Percentiles rank a stretch among this genome's conserved stretches.
Evolutionary conservation across 2,888 invertebrate species (phyloP).

Genomic region (Urechis unicinctus): DNA sequence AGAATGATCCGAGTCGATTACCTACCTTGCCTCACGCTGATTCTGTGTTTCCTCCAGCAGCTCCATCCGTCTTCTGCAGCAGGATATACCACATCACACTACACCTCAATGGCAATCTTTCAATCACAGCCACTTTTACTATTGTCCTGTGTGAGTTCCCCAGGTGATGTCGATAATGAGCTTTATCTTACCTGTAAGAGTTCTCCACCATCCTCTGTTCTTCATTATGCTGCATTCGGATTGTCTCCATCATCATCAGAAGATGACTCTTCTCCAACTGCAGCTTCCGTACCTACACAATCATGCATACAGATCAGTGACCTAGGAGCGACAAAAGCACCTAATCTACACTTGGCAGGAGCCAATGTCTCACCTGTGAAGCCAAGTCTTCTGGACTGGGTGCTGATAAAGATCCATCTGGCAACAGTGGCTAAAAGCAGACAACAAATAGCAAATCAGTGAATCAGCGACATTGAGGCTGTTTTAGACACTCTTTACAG

Average conservation of each 20-base stretch:
- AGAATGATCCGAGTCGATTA: constrained; percentile 1
- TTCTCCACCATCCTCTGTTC: constrained; percentile 41
- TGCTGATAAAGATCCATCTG: not conserved
- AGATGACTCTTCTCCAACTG: constrained; percentile 42
- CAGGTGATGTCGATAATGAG: not conserved
- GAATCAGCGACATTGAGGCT: no score
- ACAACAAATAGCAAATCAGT: no score
- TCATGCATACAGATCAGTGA: no score
- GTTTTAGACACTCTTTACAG: no score
- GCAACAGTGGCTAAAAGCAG: not conserved
- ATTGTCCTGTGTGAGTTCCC: no score
- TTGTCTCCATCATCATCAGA: constrained; percentile 32
- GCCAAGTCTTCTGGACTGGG: not conserved
- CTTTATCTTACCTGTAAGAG: constrained; percentile 32
- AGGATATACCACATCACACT: no score
- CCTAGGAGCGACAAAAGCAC: no score
- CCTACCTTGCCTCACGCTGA: constrained; percentile 10
- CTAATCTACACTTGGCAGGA: no score
- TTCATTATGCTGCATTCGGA: constrained; percentile 38
- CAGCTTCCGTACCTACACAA: constrained; percentile 33
- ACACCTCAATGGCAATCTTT: no score
- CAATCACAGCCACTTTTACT: no score
- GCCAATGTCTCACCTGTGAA: not conserved
- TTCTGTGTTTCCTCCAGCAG: constrained; percentile 18
- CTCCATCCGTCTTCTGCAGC: constrained; percentile 16